phyloP scores from a whole-genome alignment of 2,888 invertebrate species.

The Agrochola lychnidis region DNA sequence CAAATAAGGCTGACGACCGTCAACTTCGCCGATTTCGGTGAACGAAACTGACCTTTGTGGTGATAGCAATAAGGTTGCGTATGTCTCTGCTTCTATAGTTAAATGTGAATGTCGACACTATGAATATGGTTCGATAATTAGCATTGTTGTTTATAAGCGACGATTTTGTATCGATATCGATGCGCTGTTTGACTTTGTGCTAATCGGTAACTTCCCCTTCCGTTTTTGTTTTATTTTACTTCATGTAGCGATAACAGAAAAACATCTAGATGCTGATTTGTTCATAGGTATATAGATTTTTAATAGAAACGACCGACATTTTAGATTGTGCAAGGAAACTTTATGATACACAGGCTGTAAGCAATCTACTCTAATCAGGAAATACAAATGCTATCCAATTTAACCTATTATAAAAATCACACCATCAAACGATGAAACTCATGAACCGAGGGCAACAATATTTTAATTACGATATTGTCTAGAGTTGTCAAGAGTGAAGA shows the following conservation, averaged over 20 bases:
- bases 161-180: conserved; percentile 50
- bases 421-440: conserved; percentile 1
- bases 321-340: background rate
- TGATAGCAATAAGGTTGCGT: conserved; percentile 65
- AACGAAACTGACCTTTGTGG: conserved; percentile 70
- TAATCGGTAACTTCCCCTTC: conserved; percentile 51
- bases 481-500: conserved; percentile 13
- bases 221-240: conserved; percentile 3
- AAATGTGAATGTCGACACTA: conserved; percentile 66
- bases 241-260: background rate
- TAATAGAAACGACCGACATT: background rate
- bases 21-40: conserved; percentile 53
- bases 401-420: background rate
- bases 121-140: conserved; percentile 63
- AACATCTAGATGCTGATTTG: conserved; percentile 4
- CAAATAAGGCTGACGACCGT: conserved; percentile 60
- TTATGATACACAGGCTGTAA: background rate
- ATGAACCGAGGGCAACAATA: background rate
- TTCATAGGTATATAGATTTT: background rate
- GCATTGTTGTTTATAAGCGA: conserved; percentile 61
- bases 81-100: conserved; percentile 48
- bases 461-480: conserved; percentile 3
- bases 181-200: conserved; percentile 9
- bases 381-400: background rate
- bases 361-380: background rate